Conservation (phyloP, 2,113 vertebrate genomes). For the Daboia siamensis region DNA sequence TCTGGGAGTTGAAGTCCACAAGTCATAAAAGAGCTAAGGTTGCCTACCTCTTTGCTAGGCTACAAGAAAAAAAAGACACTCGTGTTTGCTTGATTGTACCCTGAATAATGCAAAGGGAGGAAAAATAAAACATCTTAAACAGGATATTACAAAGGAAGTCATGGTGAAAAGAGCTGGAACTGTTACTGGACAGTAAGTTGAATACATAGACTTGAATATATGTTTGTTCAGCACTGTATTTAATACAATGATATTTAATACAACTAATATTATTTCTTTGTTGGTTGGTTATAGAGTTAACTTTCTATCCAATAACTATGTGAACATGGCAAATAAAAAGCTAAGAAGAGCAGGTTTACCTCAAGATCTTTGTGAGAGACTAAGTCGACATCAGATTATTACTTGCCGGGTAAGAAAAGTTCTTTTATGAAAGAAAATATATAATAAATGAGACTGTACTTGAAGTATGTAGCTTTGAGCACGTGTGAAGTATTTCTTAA, state of each 20-base stretch:
- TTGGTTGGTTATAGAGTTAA: conserved; percentile 15
- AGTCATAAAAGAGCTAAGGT: too few species aligned
- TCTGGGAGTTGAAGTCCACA: too few species aligned
- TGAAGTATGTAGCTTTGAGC: background rate
- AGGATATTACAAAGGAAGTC: background rate
- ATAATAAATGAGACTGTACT: background rate
- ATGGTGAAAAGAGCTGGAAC: background rate
- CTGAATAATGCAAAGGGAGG: background rate
- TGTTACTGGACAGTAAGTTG: background rate
- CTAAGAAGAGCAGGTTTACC: conserved; percentile 72
- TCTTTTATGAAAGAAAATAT: conserved; percentile 21
- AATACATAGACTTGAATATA: background rate
- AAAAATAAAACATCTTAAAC: background rate
- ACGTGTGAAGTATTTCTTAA: background rate
- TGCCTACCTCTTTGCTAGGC: too few species aligned
- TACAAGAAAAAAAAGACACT: background rate
- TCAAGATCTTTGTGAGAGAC: conserved; percentile 73
- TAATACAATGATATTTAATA: background rate
- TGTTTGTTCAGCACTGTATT: background rate
- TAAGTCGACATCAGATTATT: conserved; percentile 73
- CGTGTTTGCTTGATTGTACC: background rate
- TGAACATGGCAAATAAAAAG: conserved; percentile 74
- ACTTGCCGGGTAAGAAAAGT: conserved; percentile 73
- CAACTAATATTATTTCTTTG: background rate
- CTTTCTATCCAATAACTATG: conserved; percentile 13